These are phyloP conservation scores for Myiagra hebetior DNA, from an alignment of 2,113 vertebrate genomes.

Conservation along the genomic window DNA sequence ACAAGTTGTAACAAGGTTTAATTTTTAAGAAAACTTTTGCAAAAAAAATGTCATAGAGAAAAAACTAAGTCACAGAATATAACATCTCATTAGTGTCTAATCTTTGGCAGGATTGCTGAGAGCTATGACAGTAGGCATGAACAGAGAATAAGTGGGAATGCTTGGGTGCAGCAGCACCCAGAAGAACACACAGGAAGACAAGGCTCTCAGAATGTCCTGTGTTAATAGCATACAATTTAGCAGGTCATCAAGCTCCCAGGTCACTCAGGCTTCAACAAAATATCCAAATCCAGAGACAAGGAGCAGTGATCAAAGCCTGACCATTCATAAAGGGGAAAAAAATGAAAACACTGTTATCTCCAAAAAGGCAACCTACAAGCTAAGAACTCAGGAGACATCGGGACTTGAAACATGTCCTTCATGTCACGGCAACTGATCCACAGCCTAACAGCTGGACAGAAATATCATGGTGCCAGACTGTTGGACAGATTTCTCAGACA, in stretches of 20 bases:
- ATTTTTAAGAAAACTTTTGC: background rate
- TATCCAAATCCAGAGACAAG: background rate
- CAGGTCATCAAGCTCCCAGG: background rate
- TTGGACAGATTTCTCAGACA: background rate
- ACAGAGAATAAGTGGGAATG: background rate
- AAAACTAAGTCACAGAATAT: background rate
- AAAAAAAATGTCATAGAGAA: background rate
- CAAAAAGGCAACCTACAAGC: background rate
- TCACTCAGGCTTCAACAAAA: background rate
- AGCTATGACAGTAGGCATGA: background rate
- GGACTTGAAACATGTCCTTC: background rate
- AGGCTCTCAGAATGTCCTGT: background rate
- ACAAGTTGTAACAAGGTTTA: background rate
- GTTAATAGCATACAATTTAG: background rate
- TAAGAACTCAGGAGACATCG: background rate
- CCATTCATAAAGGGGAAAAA: background rate
- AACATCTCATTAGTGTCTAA: background rate
- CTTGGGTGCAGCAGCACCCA: background rate
- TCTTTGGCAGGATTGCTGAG: background rate
- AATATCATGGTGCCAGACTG: background rate
- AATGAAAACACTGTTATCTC: background rate
- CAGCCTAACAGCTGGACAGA: background rate
- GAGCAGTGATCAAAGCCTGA: background rate
- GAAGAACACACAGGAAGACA: background rate
- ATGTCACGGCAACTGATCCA: background rate